phyloP scores from a whole-genome alignment of 2,113 vertebrate species.

The Chiloscyllium plagiosum region DNA sequence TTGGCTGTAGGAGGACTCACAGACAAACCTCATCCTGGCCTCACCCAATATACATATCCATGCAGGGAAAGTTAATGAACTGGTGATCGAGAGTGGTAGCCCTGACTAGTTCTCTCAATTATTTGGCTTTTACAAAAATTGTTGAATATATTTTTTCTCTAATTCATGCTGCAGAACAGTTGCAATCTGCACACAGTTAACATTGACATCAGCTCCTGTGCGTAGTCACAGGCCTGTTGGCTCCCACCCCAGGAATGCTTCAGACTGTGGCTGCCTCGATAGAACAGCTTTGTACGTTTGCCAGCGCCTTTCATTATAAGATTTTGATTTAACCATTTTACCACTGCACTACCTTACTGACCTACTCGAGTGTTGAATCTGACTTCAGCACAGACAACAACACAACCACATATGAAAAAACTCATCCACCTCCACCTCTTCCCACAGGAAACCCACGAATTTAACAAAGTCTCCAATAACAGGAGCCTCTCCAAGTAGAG shows the following conservation, averaged over 20 bases:
- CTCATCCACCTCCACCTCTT: background rate
- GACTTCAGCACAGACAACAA: background rate
- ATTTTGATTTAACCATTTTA: background rate
- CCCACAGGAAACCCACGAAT: background rate
- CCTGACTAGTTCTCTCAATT: background rate
- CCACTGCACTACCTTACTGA: background rate
- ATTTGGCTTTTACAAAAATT: background rate
- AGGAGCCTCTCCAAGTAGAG: background rate
- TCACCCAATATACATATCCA: background rate
- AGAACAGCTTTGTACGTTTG: conserved; percentile 14
- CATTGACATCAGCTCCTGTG: background rate
- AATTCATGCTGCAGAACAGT: background rate
- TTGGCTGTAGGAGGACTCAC: background rate
- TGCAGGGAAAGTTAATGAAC: background rate
- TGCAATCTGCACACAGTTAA: conserved; percentile 5
- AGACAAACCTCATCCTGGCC: background rate
- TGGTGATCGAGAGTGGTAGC: no score
- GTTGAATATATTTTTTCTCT: background rate
- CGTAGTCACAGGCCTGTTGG: background rate
- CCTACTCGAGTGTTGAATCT: background rate
- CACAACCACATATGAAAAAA: background rate
- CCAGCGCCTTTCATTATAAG: background rate
- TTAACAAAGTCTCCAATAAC: background rate
- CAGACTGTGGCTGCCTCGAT: background rate
- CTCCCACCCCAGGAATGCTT: background rate